A percentile compares a stretch with the other conserved stretches of the same genome.
Conservation (phyloP, 1,140 invertebrate species). For the Tetramorium alpestre region DNA sequence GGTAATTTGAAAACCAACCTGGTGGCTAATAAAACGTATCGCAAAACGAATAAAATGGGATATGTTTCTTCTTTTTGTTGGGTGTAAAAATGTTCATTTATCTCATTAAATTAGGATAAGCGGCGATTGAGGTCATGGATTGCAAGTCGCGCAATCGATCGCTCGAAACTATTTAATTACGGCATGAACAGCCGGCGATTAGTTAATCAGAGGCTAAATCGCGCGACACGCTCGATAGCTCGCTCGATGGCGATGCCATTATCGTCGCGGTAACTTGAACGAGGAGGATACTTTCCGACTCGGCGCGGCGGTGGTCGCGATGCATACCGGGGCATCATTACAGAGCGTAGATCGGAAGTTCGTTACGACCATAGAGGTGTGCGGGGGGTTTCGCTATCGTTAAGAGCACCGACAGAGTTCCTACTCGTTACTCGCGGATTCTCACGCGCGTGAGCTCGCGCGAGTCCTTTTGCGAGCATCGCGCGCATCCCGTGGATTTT, state of each 20-base stretch:
- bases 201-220: slow-evolving; percentile 17
- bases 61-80: not conserved
- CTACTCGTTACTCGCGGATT: slow-evolving; percentile 19
- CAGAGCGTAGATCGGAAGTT: slow-evolving; percentile 18
- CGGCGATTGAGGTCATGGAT: not conserved
- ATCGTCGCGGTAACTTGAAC: not conserved
- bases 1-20: not conserved
- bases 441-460: not conserved
- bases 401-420: not conserved
- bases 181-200: not conserved
- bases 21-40: not conserved
- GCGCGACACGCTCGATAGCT: not conserved
- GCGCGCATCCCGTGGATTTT: slow-evolving; percentile 31
- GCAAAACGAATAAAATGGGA: not conserved
- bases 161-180: slow-evolving; percentile 23
- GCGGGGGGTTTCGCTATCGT: not conserved
- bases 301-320: not conserved
- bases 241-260: not conserved
- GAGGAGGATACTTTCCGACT: not conserved
- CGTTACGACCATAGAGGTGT: not conserved
- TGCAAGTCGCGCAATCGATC: not conserved
- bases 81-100: not conserved
- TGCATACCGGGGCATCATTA: slow-evolving; percentile 26
- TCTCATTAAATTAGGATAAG: not conserved
- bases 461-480: slow-evolving; percentile 28